These are phyloP conservation scores for Rafetus swinhoei DNA, from an alignment of 2,113 vertebrate species.

Conservation along the genomic window DNA sequence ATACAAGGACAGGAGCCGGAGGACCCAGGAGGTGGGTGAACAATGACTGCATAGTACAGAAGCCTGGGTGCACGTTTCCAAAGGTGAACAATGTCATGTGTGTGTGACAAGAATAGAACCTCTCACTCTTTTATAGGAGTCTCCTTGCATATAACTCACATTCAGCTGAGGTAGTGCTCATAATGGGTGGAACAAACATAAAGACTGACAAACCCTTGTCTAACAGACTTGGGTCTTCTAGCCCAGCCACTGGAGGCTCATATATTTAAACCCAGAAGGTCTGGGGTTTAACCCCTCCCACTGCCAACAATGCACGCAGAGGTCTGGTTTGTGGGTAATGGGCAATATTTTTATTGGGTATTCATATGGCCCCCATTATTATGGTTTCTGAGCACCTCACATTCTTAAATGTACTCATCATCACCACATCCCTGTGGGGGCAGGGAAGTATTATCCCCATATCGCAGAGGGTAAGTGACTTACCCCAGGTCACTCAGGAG, in stretches of 20 bases:
- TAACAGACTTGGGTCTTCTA: not conserved
- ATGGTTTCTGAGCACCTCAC: not conserved
- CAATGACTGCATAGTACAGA: not conserved
- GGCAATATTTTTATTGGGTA: not conserved
- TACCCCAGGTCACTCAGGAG: not conserved
- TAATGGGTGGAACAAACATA: not conserved
- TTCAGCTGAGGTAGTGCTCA: not conserved
- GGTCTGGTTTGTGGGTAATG: not conserved
- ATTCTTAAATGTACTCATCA: not conserved
- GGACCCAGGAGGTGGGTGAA: not conserved
- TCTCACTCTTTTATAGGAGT: not conserved
- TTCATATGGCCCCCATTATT: not conserved
- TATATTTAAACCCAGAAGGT: not conserved
- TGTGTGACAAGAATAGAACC: not conserved
- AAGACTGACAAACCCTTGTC: not conserved
- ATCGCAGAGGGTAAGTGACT: not conserved
- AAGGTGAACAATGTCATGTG: not conserved
- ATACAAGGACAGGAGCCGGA: not conserved
- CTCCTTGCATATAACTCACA: conserved; percentile 7
- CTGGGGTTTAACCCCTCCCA: not conserved
- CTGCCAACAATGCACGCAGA: not conserved
- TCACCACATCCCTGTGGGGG: not conserved
- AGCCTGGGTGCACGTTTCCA: not conserved
- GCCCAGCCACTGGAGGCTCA: not conserved
- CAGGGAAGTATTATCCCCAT: not conserved